Percentiles rank a stretch among this genome's conserved stretches.
Evolutionary conservation across 2,113 vertebrate species (phyloP).

Genomic region (Promerops cafer): DNA sequence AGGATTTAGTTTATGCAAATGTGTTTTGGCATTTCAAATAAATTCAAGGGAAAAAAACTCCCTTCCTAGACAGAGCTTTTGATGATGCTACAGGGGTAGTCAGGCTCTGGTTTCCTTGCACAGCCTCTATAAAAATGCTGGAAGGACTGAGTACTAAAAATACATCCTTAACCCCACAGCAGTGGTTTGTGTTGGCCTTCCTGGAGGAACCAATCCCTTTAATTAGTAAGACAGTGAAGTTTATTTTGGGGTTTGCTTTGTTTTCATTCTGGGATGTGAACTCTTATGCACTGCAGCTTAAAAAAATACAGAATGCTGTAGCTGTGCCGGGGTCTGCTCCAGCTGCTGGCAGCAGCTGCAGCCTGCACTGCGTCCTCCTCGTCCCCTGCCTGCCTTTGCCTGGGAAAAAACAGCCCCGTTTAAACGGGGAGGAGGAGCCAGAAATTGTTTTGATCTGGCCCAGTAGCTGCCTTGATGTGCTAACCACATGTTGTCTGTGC

Average conservation of each 20-base stretch:
- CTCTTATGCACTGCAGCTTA: background rate
- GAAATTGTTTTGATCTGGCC: background rate
- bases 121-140: background rate
- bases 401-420: background rate
- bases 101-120: background rate
- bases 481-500: background rate
- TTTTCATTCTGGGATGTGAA: slow-evolving; percentile 3
- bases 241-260: slow-evolving; percentile 44
- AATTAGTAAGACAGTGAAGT: background rate
- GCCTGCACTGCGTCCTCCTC: rapidly evolving
- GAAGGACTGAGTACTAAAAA: background rate
- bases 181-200: slow-evolving; percentile 4
- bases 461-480: background rate
- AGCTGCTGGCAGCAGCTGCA: slow-evolving; percentile 14
- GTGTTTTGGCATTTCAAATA: background rate
- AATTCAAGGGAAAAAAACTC: background rate
- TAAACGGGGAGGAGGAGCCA: background rate
- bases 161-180: background rate
- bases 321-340: background rate
- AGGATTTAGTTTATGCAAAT: background rate
- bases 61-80: background rate
- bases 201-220: background rate
- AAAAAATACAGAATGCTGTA: background rate
- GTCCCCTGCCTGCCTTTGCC: background rate
- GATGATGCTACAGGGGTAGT: rapidly evolving